Conservation (phyloP, 2,113 vertebrate species). For the Chauna torquata region DNA sequence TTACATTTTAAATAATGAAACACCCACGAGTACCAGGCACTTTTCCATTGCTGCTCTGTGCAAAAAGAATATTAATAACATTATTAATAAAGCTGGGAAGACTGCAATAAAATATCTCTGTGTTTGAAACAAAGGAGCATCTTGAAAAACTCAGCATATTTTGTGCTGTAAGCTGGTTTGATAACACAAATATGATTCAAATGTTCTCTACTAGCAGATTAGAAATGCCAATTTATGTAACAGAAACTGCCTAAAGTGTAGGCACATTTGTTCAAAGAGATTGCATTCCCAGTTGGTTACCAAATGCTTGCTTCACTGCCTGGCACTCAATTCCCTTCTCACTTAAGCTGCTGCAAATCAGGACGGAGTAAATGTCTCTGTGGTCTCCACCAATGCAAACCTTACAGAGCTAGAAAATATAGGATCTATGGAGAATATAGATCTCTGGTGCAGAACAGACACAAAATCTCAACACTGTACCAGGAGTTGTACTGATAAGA, state of each 20-base stretch:
- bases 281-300: neutral
- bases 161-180: conserved; percentile 14
- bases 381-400: neutral
- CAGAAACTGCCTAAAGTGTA: neutral
- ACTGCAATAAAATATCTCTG: conserved; percentile 31
- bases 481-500: neutral
- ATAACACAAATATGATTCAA: conserved; percentile 40
- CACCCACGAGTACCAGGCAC: conserved; percentile 1
- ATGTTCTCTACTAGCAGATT: conserved; percentile 7
- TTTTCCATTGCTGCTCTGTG: conserved; percentile 28
- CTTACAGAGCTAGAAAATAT: neutral
- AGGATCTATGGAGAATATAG: neutral
- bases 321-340: neutral
- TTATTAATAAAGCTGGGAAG: conserved; percentile 56
- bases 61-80: conserved; percentile 59
- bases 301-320: neutral
- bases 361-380: neutral
- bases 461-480: neutral
- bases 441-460: neutral
- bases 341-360: neutral
- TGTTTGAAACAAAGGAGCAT: conserved; percentile 45
- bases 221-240: conserved; percentile 41
- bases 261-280: conserved; percentile 36
- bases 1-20: conserved; percentile 73
- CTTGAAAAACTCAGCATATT: conserved; percentile 40